Percentiles rank a stretch among this genome's conserved stretches.
These are phyloP conservation scores for Tuta absoluta DNA, from an alignment of 2,888 invertebrate genomes.

Conservation along the genomic window DNA sequence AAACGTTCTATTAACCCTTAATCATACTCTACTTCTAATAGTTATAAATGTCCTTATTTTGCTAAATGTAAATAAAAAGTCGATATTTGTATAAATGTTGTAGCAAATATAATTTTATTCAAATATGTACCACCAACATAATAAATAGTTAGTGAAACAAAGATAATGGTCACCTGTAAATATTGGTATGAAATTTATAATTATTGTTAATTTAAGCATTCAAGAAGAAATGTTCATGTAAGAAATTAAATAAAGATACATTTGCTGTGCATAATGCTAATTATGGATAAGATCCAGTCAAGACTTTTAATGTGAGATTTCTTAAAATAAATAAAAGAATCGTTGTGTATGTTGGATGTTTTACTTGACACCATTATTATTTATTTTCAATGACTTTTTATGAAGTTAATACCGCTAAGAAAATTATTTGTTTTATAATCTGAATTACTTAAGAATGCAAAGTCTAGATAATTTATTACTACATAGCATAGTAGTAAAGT, in stretches of 20 bases:
- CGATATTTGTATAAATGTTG: conserved; percentile 7
- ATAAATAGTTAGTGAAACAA: conserved; percentile 32
- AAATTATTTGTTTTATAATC: no score
- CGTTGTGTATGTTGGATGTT: conserved; percentile 65
- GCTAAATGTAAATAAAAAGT: conserved; percentile 5
- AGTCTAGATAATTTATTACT: no score
- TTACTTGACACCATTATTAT: no score
- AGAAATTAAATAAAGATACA: conserved; percentile 47
- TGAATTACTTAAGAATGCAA: no score
- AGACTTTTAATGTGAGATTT: conserved; percentile 78
- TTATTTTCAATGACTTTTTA: no score
- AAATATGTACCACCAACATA: neutral
- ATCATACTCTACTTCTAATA: conserved; percentile 44
- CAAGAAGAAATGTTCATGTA: conserved; percentile 57
- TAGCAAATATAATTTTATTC: neutral
- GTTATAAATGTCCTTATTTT: conserved; percentile 20
- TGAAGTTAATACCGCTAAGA: no score
- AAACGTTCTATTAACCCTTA: conserved; percentile 48
- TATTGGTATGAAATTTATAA: conserved; percentile 60
- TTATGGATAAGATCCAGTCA: conserved; percentile 79
- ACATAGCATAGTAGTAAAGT: no score
- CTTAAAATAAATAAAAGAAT: conserved; percentile 70
- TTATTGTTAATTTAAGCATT: conserved; percentile 37
- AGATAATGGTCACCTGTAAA: conserved; percentile 68
- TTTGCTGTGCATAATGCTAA: conserved; percentile 78